Percentiles rank a stretch among this genome's conserved stretches.
phyloP scores from a whole-genome alignment of 2,797 vertebrate genomes.

The Sciaenops ocellatus region DNA sequence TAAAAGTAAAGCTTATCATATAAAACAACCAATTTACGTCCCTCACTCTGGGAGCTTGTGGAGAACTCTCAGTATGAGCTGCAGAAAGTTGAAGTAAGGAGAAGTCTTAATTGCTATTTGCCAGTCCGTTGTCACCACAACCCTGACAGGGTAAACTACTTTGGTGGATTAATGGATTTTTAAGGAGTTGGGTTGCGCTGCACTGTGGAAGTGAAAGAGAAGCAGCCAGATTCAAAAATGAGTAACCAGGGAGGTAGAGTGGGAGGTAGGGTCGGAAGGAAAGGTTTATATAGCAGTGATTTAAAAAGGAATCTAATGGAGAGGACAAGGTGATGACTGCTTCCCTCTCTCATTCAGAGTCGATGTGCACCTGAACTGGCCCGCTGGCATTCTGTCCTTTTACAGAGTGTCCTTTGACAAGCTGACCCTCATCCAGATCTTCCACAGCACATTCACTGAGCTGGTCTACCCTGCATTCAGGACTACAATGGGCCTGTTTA shows the following conservation, averaged over 20 bases:
- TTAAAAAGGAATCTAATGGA: slow-evolving; percentile 39
- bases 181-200: no score
- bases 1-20: no score
- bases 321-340: neutral
- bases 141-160: neutral
- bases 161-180: no score
- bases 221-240: slow-evolving; percentile 16
- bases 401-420: slow-evolving; percentile 15
- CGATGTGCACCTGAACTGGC: slow-evolving; percentile 62
- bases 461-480: slow-evolving; percentile 63
- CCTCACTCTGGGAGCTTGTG: no score
- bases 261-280: slow-evolving; percentile 51
- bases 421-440: slow-evolving; percentile 54
- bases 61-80: no score
- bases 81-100: no score
- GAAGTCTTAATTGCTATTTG: no score
- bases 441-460: slow-evolving; percentile 49
- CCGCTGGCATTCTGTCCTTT: slow-evolving; percentile 60
- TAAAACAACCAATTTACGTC: no score
- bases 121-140: slow-evolving; percentile 20
- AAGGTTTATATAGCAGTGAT: slow-evolving; percentile 23
- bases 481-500: neutral
- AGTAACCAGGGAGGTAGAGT: slow-evolving; percentile 23
- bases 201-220: neutral
- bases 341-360: accelerated